phyloP scores from a whole-genome alignment of 2,797 vertebrate species.

The Cichlasoma orientale region DNA sequence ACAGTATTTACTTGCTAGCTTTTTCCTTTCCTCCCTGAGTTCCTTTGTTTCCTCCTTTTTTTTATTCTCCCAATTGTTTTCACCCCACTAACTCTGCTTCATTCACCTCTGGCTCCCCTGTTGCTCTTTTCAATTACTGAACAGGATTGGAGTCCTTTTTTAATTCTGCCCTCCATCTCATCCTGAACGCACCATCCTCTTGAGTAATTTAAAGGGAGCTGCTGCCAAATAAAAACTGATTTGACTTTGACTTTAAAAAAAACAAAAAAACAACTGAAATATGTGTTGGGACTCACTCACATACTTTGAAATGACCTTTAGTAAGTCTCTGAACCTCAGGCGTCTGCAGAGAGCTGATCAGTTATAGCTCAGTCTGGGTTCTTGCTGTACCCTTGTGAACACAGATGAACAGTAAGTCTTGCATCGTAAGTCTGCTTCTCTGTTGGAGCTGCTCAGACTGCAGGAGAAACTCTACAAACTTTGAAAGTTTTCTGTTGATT shows the following conservation, averaged over 20 bases:
- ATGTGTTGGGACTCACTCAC: neutral
- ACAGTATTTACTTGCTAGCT: neutral
- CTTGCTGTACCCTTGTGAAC: neutral
- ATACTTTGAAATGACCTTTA: neutral
- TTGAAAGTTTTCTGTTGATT: conserved; percentile 1
- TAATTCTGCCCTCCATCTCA: neutral
- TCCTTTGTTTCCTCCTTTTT: conserved; percentile 1
- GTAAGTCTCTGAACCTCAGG: neutral
- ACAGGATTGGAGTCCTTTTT: neutral
- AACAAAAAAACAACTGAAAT: neutral
- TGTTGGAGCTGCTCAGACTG: neutral
- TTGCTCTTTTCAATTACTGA: conserved; percentile 36
- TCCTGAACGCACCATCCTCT: conserved; percentile 1
- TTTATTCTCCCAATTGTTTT: conserved; percentile 18
- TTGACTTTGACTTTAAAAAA: neutral
- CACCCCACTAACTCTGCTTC: conserved; percentile 2
- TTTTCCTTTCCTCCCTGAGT: neutral
- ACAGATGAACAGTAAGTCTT: neutral
- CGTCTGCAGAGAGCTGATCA: neutral
- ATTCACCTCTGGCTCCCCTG: conserved; percentile 13
- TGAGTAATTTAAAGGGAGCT: neutral
- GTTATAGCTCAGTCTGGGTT: neutral
- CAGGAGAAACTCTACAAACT: neutral
- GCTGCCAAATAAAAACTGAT: conserved; percentile 15
- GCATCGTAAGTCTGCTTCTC: neutral